Base-by-base conservation (phyloP, 2,797 vertebrate genomes). In the Loriculus beryllinus region DNA sequence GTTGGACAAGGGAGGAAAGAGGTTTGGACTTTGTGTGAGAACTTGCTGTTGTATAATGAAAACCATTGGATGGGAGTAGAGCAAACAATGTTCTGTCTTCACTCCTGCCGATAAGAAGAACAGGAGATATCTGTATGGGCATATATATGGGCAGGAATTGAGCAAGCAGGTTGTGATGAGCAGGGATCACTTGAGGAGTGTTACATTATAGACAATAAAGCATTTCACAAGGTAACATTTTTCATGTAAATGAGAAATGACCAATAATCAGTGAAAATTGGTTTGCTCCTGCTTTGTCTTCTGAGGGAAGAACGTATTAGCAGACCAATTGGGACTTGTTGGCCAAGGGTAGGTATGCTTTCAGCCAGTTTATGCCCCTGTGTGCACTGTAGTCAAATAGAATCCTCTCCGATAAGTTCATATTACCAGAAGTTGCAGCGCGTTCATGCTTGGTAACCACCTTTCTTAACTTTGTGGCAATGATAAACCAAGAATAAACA, bases 141-240 rank as follows among this genome's bases (percentile, higher is more conserved):
- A 64, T 98, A 97, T 22, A 97, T 98, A 60, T 67, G 96, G 25
- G 86, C 80, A 14, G 98, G 98, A 97, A 97, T 90, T 14, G 93
- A 94, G 83, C 88, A 78, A 70, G 94, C 97, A 31, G 88, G 45
- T 62, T 96, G 97, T 92, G 94, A 96, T 4, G 95, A 77, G 4
- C 90, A 94, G 60, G 97, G 96, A 12, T 92, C 96, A 12, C 90
- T 97, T 83, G 97, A 98, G 22, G 96, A 97, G 23, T 96, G 97
- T 72, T 97, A 94, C 48, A 22, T 93, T 33, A 94, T 97, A 69
- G 97, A 98, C 95, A 95, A 86, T 78, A 96, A 96, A 1, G 97
- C 81, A 6, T 99, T 98, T 88, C 94, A 94, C 65, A 97, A 98
- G 98, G 98, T 97, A 97, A 80, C 5, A 13, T 37, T 70, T 45